phyloP scores from a whole-genome alignment of 2,113 vertebrate species.

The Dunckerocampus dactyliophorus region DNA sequence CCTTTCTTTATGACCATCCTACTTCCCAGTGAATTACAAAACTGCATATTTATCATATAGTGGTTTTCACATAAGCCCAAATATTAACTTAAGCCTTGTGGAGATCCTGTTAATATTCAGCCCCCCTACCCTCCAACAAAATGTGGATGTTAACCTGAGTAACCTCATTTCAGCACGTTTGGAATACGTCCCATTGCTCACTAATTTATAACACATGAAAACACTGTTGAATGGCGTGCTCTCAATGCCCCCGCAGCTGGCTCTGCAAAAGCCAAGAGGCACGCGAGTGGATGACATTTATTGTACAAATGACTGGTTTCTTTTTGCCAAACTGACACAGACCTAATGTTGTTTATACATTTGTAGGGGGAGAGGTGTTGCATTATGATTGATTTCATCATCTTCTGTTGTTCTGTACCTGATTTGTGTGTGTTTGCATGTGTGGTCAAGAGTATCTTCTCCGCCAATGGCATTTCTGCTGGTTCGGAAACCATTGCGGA shows the following conservation, averaged over 20 bases:
- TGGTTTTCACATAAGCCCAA: conserved; percentile 61
- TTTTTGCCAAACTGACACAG: conserved; percentile 29
- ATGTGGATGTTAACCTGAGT: conserved; percentile 37
- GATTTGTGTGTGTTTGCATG: conserved; percentile 50
- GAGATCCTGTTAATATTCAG: conserved; percentile 6
- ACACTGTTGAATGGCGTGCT: conserved; percentile 38
- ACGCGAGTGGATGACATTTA: conserved; percentile 27
- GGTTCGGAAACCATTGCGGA: conserved; percentile 44
- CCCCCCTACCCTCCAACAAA: conserved; percentile 15
- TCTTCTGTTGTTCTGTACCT: conserved; percentile 9
- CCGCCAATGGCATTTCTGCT: conserved; percentile 49
- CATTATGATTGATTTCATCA: conserved; percentile 41
- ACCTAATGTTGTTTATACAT: conserved; percentile 36
- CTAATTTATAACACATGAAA: conserved; percentile 54
- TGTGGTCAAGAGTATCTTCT: conserved; percentile 48
- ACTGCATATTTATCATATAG: conserved; percentile 56
- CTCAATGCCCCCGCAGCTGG: conserved; percentile 42
- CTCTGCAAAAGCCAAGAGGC: conserved; percentile 28
- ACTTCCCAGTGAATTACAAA: conserved; percentile 41
- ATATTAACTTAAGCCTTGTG: conserved; percentile 50
- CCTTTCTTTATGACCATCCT: conserved; percentile 5
- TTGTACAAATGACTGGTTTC: conserved; percentile 18
- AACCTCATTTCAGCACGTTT: conserved; percentile 35
- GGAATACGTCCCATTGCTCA: conserved; percentile 25
- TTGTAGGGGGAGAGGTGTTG: conserved; percentile 28